phyloP scores from a whole-genome alignment of 2,113 vertebrate genomes.

The Notothenia rossii region DNA sequence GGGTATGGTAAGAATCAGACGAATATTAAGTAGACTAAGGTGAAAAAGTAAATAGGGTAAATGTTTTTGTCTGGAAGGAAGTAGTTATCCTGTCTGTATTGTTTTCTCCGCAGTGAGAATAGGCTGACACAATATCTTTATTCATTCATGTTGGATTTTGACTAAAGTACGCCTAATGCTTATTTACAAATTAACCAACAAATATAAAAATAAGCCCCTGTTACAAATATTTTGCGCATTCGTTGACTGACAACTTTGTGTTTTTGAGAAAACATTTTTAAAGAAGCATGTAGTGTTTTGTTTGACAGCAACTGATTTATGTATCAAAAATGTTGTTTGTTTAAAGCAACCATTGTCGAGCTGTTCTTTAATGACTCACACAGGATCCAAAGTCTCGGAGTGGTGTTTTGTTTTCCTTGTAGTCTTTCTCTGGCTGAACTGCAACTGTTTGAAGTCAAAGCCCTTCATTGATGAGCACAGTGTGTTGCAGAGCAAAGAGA shows the following conservation, averaged over 20 bases:
- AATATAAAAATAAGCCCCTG: slow-evolving; percentile 1
- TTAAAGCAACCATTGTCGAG: slow-evolving; percentile 10
- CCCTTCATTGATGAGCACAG: slow-evolving; percentile 54
- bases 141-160: slow-evolving; percentile 60
- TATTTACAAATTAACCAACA: neutral
- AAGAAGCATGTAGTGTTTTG: neutral
- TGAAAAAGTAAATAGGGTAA: slow-evolving; percentile 43
- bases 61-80: slow-evolving; percentile 46
- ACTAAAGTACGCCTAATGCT: neutral
- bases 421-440: slow-evolving; percentile 39
- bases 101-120: slow-evolving; percentile 53
- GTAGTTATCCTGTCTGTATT: slow-evolving; percentile 54
- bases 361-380: slow-evolving; percentile 19
- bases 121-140: slow-evolving; percentile 54
- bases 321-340: neutral
- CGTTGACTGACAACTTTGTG: no score
- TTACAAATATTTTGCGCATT: neutral
- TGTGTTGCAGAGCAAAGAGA: slow-evolving; percentile 43
- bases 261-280: no score
- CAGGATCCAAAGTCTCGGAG: slow-evolving; percentile 33
- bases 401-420: slow-evolving; percentile 36
- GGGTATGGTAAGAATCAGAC: slow-evolving; percentile 46
- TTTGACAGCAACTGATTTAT: neutral
- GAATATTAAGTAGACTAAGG: slow-evolving; percentile 38
- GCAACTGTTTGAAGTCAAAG: slow-evolving; percentile 61